A percentile compares a stretch with the other conserved stretches of the same genome.
Evolutionary conservation across 2,113 vertebrate genomes (phyloP).

Genomic region (Phyllopteryx taeniolatus): DNA sequence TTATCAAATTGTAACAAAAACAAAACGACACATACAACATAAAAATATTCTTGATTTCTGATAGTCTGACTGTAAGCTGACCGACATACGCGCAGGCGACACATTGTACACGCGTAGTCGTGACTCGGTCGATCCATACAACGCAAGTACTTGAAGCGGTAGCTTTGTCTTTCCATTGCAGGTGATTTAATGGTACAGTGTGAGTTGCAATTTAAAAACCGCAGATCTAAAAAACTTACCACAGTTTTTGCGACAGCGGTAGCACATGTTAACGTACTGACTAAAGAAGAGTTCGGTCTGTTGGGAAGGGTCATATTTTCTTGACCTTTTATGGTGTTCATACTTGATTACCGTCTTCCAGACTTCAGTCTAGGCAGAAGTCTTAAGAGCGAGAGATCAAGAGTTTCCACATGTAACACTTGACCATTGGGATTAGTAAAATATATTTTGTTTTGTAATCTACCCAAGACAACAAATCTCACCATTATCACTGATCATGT

Average conservation of each 20-base stretch:
- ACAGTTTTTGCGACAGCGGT: neutral
- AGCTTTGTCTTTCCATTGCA: neutral
- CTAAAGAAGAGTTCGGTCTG: constrained; percentile 18
- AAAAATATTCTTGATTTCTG: neutral
- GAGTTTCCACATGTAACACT: constrained; percentile 27
- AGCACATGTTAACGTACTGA: constrained; percentile 15
- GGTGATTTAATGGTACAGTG: neutral
- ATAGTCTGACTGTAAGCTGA: neutral
- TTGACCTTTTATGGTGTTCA: constrained; percentile 38
- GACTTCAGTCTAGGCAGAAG: constrained; percentile 15
- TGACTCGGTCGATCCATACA: neutral
- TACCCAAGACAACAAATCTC: neutral
- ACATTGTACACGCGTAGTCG: neutral
- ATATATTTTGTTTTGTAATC: neutral
- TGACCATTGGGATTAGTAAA: constrained; percentile 23
- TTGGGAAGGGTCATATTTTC: constrained; percentile 25
- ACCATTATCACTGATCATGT: constrained; percentile 32
- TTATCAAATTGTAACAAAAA: neutral
- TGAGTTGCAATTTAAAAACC: neutral
- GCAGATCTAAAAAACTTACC: neutral
- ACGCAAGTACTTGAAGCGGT: neutral
- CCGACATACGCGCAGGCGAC: neutral
- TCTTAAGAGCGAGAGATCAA: constrained; percentile 14
- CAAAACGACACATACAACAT: neutral
- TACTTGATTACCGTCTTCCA: constrained; percentile 24